Evolutionary conservation across 1,140 invertebrate genomes (phyloP).

Genomic region (Drosophila nebulosa): DNA sequence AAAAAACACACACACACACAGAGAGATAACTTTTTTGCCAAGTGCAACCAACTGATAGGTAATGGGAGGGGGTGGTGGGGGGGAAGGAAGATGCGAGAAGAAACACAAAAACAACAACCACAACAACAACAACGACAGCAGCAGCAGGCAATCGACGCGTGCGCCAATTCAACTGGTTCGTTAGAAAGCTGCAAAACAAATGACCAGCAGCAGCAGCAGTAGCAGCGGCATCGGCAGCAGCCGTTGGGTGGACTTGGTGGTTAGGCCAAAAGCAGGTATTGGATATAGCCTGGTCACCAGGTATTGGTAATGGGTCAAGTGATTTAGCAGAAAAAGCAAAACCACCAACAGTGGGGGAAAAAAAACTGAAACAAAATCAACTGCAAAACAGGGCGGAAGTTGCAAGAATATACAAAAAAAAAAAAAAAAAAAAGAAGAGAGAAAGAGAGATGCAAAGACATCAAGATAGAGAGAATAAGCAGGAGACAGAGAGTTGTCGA

Average conservation of each 20-base stretch:
- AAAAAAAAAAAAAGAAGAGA: too few species aligned
- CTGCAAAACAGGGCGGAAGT: slow-evolving; percentile 45
- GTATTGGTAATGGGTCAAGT: slow-evolving; percentile 77
- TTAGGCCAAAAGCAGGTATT: slow-evolving; percentile 35
- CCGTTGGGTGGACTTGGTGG: slow-evolving; percentile 2
- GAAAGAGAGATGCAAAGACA: not conserved
- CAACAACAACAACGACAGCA: slow-evolving; percentile 10
- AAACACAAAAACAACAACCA: slow-evolving; percentile 17
- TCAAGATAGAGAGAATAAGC: not conserved
- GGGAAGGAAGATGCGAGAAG: not conserved
- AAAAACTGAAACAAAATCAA: slow-evolving; percentile 38
- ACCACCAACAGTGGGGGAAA: not conserved
- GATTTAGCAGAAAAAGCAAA: slow-evolving; percentile 61
- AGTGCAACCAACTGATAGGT: slow-evolving; percentile 26
- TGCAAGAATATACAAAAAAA: slow-evolving; percentile 8
- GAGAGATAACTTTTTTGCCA: slow-evolving; percentile 9
- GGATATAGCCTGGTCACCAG: slow-evolving; percentile 50
- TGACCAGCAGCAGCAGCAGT: slow-evolving; percentile 52
- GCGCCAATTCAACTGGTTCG: slow-evolving; percentile 75
- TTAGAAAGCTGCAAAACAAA: slow-evolving; percentile 78
- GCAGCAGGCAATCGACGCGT: slow-evolving; percentile 44
- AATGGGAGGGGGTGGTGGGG: not conserved
- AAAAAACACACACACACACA: not conserved
- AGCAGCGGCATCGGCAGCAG: slow-evolving; percentile 2
- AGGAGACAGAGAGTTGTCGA: not conserved